phyloP scores from a whole-genome alignment of 2,113 vertebrate genomes.

The Stomatorhinus ivindoensis region DNA sequence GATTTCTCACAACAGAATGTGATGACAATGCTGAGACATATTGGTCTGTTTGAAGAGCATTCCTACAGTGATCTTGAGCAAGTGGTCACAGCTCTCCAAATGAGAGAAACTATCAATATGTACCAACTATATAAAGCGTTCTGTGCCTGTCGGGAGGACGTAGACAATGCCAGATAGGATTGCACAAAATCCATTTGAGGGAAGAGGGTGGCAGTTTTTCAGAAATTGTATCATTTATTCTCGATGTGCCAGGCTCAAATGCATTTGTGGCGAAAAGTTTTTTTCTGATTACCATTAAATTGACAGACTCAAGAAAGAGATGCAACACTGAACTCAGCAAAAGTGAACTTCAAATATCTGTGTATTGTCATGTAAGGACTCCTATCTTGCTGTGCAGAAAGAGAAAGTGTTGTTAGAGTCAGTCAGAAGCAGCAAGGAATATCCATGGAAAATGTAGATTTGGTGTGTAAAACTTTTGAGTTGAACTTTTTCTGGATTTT shows the following conservation, averaged over 20 bases:
- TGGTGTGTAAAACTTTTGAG: too few species aligned
- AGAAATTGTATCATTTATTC: neutral
- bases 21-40: neutral
- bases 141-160: neutral
- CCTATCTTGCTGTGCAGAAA: neutral
- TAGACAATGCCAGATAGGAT: neutral
- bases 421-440: neutral
- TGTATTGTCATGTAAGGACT: conserved; percentile 10
- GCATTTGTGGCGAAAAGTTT: neutral
- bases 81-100: neutral
- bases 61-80: neutral
- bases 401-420: neutral
- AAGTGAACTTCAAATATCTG: neutral
- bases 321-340: neutral
- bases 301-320: neutral
- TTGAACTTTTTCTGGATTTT: too few species aligned
- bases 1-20: neutral
- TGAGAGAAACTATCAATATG: neutral
- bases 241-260: neutral
- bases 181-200: neutral
- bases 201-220: neutral
- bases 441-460: conserved; percentile 1
- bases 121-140: neutral
- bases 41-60: neutral
- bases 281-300: neutral